Conservation (phyloP, 2,888 invertebrate species). For the Holacanthella duospinosa region DNA sequence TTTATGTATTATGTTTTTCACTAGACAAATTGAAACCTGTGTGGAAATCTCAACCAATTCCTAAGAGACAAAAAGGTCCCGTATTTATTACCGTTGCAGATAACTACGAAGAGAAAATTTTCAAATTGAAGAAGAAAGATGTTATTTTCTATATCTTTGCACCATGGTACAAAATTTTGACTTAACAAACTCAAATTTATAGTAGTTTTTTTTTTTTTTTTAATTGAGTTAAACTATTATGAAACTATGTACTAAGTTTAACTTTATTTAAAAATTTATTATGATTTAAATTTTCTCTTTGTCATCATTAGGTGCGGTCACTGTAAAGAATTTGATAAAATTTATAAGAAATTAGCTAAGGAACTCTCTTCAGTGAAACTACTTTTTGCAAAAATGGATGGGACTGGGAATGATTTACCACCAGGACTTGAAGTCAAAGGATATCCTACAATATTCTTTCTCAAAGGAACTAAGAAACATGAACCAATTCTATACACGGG, state of each 20-base stretch:
- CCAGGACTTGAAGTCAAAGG: conserved; percentile 39
- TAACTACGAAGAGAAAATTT: conserved; percentile 46
- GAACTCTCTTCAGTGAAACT: conserved; percentile 37
- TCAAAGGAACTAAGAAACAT: conserved; percentile 41
- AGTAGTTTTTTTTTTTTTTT: background rate
- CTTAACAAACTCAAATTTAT: background rate
- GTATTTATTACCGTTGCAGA: conserved; percentile 47
- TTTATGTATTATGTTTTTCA: conserved; percentile 22
- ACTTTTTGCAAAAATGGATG: conserved; percentile 41
- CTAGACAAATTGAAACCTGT: conserved; percentile 44
- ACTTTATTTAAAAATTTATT: background rate
- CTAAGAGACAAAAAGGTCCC: conserved; percentile 45
- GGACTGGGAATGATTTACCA: conserved; percentile 41
- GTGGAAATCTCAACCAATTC: conserved; percentile 47
- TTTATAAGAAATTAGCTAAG: conserved; percentile 42
- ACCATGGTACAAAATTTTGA: conserved; percentile 43
- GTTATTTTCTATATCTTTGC: conserved; percentile 50
- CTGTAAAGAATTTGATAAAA: conserved; percentile 48
- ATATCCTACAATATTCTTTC: conserved; percentile 43
- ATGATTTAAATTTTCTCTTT: background rate
- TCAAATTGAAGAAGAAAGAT: conserved; percentile 44
- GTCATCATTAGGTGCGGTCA: conserved; percentile 45
- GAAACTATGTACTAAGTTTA: no score
- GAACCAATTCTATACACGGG: conserved; percentile 42
- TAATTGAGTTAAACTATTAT: background rate